A percentile compares a stretch with the other conserved stretches of the same genome.
Conservation (phyloP, 2,113 vertebrate genomes). For the Harpagus bidentatus region DNA sequence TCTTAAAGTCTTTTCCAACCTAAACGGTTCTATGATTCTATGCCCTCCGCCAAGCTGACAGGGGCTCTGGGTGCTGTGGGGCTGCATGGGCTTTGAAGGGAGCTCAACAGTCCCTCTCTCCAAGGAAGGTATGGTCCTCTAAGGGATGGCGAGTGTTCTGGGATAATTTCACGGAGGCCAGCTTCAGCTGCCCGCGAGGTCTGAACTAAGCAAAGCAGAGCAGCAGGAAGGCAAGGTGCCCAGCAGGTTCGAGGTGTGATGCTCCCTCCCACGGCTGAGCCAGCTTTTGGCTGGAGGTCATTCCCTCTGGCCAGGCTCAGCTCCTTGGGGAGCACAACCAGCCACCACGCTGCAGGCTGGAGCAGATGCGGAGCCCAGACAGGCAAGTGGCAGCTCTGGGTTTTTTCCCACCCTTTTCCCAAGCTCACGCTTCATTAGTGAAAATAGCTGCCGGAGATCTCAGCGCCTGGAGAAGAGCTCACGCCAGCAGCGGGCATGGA, state of each 20-base stretch:
- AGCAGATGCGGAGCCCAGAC: not conserved
- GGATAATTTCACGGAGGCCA: not conserved
- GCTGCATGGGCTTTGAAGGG: not conserved
- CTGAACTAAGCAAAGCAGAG: not conserved
- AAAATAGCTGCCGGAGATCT: not conserved
- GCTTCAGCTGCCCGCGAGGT: not conserved
- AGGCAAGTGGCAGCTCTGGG: not conserved
- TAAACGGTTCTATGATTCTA: too few relatives aligned
- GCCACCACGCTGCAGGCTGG: not conserved
- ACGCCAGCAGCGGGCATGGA: not conserved
- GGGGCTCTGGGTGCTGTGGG: not conserved
- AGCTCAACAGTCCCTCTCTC: not conserved
- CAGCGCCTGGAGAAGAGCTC: not conserved
- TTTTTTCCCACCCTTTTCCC: not conserved
- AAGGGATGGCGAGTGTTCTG: not conserved
- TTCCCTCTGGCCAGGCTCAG: not conserved
- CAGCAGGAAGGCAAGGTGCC: not conserved
- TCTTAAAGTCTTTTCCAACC: too few relatives aligned
- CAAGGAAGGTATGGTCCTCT: not conserved
- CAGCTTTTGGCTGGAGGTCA: not conserved
- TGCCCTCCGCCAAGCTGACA: accelerated
- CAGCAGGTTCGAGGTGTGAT: not conserved
- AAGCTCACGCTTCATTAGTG: not conserved
- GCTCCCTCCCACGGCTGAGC: not conserved
- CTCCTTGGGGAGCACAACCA: not conserved